Base-by-base conservation (phyloP, 2,888 invertebrate genomes). In the Hirtodrosophila alboralis region DNA sequence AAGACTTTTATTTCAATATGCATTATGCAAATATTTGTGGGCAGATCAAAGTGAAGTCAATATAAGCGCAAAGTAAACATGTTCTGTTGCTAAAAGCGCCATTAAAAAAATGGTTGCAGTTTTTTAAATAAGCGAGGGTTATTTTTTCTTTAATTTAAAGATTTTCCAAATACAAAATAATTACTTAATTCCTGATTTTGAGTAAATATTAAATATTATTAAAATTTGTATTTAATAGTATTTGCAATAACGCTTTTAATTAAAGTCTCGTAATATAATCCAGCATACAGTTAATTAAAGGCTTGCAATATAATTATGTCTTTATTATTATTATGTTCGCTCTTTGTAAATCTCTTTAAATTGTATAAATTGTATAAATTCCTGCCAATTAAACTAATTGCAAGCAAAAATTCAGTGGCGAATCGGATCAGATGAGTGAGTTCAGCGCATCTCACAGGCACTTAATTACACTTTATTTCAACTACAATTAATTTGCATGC, bases 401-500 rank as follows among this genome's bases (percentile, higher is more conserved):
- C 43, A 30, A 38, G 61, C 31, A 51, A 34, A 41, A 27, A 61
- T 44, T 36, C 43, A 40, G 43, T 38, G 47, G 53, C 47, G 10
- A 10, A 28, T 14, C 9, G 16, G 51, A 13, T 13, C 28, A 31
- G 7, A 7, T 44, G 28, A 33, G 21, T 38, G 37, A 36, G 18
- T 27, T 13, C 31, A 41, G 30, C 23, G 26, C 4, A 16, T 10
- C 44, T 26, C 26, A n/a, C 28, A 37, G 33, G 45, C 47, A 56
- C 28, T 63, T 62, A 63, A 59, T 68, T 58, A 37, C 47, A 47
- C 47, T 69, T 54, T 64, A 54, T 60, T 64, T 43, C 51, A 44
- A 64, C 59, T 54, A 56, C 75, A 74, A 74, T 72, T 74, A 71
- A 78, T 54, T 78, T 52, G 16, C 67, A 58, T 43, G 57, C 41